These are phyloP conservation scores for Carterocephalus palaemon DNA, from an alignment of 2,888 invertebrate species.

Conservation along the genomic window DNA sequence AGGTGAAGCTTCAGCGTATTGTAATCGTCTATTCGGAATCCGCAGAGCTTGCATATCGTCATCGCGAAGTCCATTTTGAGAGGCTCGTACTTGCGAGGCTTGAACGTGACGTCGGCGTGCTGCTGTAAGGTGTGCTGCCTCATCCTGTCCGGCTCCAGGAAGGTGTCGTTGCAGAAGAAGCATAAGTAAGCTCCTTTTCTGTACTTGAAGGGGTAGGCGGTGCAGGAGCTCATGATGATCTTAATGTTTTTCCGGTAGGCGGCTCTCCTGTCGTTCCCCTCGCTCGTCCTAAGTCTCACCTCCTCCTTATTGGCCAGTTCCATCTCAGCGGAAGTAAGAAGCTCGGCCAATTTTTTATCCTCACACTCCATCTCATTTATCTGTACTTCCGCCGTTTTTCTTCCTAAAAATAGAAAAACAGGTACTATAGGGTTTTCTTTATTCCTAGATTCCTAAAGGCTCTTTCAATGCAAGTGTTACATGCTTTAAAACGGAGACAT, in stretches of 20 bases:
- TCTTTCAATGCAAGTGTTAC: no score
- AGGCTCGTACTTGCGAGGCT: slow-evolving; percentile 66
- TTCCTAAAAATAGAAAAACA: slow-evolving; percentile 76
- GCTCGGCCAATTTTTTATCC: slow-evolving; percentile 35
- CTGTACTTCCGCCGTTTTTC: slow-evolving; percentile 52
- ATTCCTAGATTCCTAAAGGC: slow-evolving; percentile 7
- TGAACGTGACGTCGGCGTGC: slow-evolving; percentile 50
- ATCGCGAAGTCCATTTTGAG: slow-evolving; percentile 65
- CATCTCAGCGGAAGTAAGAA: slow-evolving; percentile 26
- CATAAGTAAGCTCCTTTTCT: slow-evolving; percentile 66
- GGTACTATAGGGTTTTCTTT: slow-evolving; percentile 55
- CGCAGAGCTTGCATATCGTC: slow-evolving; percentile 57
- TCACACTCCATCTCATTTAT: slow-evolving; percentile 55
- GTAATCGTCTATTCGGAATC: slow-evolving; percentile 48
- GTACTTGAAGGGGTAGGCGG: slow-evolving; percentile 71
- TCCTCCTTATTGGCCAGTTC: slow-evolving; percentile 11
- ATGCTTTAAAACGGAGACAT: no score
- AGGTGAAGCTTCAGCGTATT: slow-evolving; percentile 55
- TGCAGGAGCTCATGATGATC: slow-evolving; percentile 56
- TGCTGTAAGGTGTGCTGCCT: slow-evolving; percentile 54
- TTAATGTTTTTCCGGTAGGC: slow-evolving; percentile 63
- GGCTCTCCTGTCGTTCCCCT: slow-evolving; percentile 52
- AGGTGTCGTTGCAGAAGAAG: slow-evolving; percentile 63
- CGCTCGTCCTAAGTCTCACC: slow-evolving; percentile 30
- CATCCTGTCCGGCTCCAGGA: slow-evolving; percentile 64